A percentile compares a stretch with the other conserved stretches of the same genome.
Conservation (phyloP, 2,797 vertebrate genomes). For the Sylvia borin region DNA sequence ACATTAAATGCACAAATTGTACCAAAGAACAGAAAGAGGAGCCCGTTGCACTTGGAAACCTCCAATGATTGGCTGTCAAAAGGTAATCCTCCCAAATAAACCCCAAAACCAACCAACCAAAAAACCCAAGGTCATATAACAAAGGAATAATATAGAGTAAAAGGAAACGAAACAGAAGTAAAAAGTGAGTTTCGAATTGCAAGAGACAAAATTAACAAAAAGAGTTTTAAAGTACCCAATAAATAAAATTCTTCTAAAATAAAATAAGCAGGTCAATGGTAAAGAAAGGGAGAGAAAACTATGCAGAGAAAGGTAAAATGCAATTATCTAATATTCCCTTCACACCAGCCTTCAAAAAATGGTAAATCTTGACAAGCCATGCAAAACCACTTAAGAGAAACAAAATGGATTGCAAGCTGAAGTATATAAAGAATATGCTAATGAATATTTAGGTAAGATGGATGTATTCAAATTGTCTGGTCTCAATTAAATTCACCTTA, state of each 20-base stretch:
- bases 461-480: neutral
- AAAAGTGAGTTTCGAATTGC: neutral
- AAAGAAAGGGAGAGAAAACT: neutral
- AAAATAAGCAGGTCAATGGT: neutral
- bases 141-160: neutral
- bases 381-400: neutral
- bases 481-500: constrained; percentile 13
- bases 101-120: neutral
- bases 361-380: neutral
- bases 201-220: neutral
- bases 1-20: neutral
- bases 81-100: neutral
- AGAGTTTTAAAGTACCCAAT: neutral
- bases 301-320: neutral
- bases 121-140: neutral
- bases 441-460: neutral
- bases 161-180: neutral
- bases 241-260: neutral
- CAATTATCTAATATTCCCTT: neutral
- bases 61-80: neutral
- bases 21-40: neutral
- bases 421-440: neutral
- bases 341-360: neutral
- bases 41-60: neutral
- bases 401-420: neutral